Conservation (phyloP, 2,113 vertebrate genomes). For the Azemiops feae region DNA sequence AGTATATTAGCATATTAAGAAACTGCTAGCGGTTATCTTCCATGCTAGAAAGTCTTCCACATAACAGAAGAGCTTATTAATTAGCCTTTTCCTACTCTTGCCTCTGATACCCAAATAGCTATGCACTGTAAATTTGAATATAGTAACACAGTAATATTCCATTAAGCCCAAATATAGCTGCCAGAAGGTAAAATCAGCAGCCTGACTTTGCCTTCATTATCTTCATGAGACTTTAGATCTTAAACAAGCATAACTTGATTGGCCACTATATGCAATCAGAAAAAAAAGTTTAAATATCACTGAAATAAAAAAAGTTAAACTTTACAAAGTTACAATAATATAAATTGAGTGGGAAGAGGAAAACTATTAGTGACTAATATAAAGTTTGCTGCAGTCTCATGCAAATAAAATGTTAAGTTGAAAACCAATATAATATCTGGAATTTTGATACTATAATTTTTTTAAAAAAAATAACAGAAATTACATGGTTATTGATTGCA, state of each 20-base stretch:
- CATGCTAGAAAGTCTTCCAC: neutral
- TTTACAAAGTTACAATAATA: neutral
- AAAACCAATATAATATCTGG: conserved; percentile 46
- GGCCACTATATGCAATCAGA: neutral
- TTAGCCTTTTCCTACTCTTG: neutral
- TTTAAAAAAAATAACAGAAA: conserved; percentile 46
- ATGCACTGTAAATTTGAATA: neutral
- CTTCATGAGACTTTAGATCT: neutral
- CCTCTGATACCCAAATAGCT: neutral
- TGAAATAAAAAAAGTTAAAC: neutral
- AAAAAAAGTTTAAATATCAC: neutral
- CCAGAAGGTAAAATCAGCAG: neutral
- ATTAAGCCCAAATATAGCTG: neutral
- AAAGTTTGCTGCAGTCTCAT: conserved; percentile 37
- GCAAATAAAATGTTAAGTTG: conserved; percentile 37
- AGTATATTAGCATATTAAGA: neutral
- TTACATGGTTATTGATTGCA: conserved; percentile 40
- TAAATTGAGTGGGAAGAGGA: neutral
- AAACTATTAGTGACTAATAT: neutral
- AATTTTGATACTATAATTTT: conserved; percentile 15
- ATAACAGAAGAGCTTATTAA: neutral
- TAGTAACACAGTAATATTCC: neutral
- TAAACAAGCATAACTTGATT: neutral
- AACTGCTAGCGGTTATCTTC: neutral
- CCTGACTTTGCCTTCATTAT: neutral